Percentiles rank a stretch among this genome's conserved stretches.
These are phyloP conservation scores for Aplocera efformata DNA, from an alignment of 2,888 invertebrate genomes.

Conservation along the genomic window DNA sequence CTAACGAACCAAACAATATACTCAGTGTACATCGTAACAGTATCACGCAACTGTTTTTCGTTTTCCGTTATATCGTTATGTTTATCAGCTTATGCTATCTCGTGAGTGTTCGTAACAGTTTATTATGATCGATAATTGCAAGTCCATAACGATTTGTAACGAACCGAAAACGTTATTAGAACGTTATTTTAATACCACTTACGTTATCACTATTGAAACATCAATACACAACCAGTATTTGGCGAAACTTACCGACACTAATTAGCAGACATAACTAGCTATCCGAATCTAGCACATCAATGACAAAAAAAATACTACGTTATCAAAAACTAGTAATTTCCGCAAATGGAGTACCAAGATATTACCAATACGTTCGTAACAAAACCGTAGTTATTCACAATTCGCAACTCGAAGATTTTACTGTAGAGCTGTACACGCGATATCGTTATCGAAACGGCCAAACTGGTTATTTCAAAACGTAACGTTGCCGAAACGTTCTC, in stretches of 20 bases:
- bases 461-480: slow-evolving; percentile 2
- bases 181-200: slow-evolving; percentile 1
- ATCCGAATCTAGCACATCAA: background rate
- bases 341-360: too few species aligned
- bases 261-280: slow-evolving; percentile 4
- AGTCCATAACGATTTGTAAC: too few species aligned
- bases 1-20: slow-evolving; percentile 33
- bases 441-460: too few species aligned
- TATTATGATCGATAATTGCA: too few species aligned
- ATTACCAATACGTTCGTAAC: too few species aligned
- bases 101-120: too few species aligned
- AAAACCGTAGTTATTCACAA: too few species aligned
- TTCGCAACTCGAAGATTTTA: too few species aligned
- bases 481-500: background rate
- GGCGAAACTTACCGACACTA: slow-evolving; percentile 12
- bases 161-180: background rate
- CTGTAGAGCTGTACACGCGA: too few species aligned
- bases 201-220: slow-evolving; percentile 2
- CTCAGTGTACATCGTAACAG: slow-evolving; percentile 19
- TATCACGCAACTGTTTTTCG: background rate
- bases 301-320: too few species aligned
- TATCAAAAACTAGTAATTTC: too few species aligned
- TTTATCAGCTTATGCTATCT: too few species aligned
- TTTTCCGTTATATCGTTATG: background rate
- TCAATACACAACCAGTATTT: slow-evolving; percentile 17